Base-by-base conservation (phyloP, 2,888 invertebrate species). In the Strigamia transsilvanica region DNA sequence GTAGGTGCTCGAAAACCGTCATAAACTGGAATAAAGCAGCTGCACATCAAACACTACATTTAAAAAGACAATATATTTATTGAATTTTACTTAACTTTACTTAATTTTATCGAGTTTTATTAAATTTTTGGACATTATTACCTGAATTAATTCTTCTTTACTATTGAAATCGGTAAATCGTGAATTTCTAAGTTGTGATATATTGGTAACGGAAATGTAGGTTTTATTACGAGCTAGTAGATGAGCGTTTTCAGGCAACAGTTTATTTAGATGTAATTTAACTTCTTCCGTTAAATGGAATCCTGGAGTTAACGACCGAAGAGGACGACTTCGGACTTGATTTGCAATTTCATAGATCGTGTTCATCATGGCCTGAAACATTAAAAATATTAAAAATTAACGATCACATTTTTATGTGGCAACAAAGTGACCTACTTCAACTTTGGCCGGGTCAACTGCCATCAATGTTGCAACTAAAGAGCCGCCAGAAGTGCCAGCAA, bases 381-480 rank as follows among this genome's bases (percentile, higher is more conserved):
- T 42, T 21, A 77, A 13, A 23, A 12, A 77, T 27, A 23, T 27
- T 12, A 23, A 77, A 34, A 21, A 78, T 18, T 15, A 32, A 18
- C 12, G 23, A 66, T 78, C 4, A 32, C 10, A 78, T 32, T 12
- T 32, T 6, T 21, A 21, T n/a, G 21, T 66, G 3, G 18, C n/a
- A 66, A 66, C 61, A 66, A 12, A 5, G n/a, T 34, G 32, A 21
- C 32, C 46, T 61, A 80, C 80, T 27, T 80, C 34, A 18, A 81
- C 66, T 77, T 81, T 66, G 0, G 38, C n/a, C 12, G 32, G 27
- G 18, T 21, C 38, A 18, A 81, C 42, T 18, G 81, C 66, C 73
- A 81, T 38, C 21, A 81, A 51, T n/a, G 81, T 77, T 38, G 81
- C 81, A 21, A 81, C 81, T 23, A 81, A 81, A 73, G 81, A 32